Percentiles rank a stretch among this genome's conserved stretches.
These are phyloP conservation scores for Psittacus erithacus DNA, from an alignment of 2,113 vertebrate genomes.

Conservation along the genomic window DNA sequence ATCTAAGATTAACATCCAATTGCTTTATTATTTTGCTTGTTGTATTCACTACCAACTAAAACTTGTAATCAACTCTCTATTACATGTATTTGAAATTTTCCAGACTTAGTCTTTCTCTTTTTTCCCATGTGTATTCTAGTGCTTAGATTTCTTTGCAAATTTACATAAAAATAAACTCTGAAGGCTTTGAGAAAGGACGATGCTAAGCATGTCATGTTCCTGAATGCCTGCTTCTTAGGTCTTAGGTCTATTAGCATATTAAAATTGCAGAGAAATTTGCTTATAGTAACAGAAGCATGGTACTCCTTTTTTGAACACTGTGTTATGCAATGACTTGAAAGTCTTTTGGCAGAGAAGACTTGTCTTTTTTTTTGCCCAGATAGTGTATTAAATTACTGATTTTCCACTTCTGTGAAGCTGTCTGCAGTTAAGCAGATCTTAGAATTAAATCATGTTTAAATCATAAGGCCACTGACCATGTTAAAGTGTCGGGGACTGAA, in stretches of 20 bases:
- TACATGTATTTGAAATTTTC: not conserved
- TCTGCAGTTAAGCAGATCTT: not conserved
- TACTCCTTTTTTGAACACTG: not conserved
- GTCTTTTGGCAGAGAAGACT: not conserved
- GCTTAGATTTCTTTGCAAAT: not conserved
- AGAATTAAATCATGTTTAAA: slow-evolving; percentile 5
- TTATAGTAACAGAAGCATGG: not conserved
- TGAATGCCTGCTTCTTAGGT: not conserved
- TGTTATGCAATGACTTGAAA: not conserved
- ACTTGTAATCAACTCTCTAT: not conserved
- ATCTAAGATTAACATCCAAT: not conserved
- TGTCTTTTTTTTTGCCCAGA: not conserved
- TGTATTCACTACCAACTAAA: not conserved
- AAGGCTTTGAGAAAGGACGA: not conserved
- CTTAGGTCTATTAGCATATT: not conserved
- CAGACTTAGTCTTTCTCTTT: not conserved
- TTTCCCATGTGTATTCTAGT: not conserved
- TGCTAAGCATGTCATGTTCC: not conserved
- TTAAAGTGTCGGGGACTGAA: not conserved
- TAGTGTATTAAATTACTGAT: not conserved
- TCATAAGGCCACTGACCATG: not conserved
- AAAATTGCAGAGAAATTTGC: not conserved
- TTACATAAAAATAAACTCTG: slow-evolving; percentile 33
- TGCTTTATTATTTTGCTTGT: not conserved
- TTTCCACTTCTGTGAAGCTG: not conserved